Evolutionary conservation across 2,797 vertebrate species (phyloP), one percentile per base, ranked within the genome.

Genomic region (Platyrinchus mystaceus): DNA sequence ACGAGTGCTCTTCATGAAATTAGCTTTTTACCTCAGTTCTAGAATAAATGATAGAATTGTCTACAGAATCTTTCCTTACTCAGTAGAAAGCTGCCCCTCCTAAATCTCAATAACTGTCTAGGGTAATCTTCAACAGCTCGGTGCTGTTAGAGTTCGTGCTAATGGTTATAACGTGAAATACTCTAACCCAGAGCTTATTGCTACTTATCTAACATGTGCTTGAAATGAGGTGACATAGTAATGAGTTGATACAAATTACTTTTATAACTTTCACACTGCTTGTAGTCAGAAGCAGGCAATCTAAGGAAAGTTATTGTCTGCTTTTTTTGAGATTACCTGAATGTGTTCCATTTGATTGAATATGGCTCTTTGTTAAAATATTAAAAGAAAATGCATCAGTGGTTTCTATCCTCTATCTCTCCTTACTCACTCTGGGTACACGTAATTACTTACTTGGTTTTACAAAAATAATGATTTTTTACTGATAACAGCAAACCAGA

Each of bases 331-430:
- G 97, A 96, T 97, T 97, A 97, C 98, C 98, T 98, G 98, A 98
- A 98, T 98, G 97, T 97, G 97, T 97, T 98, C 97, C 96, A 97
- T 98, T 98, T 98, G 98, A 98, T 98, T 98, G 97, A 98, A 98
- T 98, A 96, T 87, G 44, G 92, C 96, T 92, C 94, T 97, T 98
- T 97, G 97, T 98, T 98, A 98, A 98, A 97, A 97, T 94, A 97
- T 64, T 91, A 91, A 97, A 89, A 93, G 69, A 97, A 98, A 98
- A 97, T 85, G 83, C 94, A 95, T 92, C 87, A 94, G 76, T 94
- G 90, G 53, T 91, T 97, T 94, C 96, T 97, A 8, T 74, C 87
- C 20, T 69, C 43, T 71, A 2, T 14, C 17, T 88, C 6, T 23
- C 15, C 14, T 80, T 66, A 16, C 23, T 49, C 6, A 2, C 17